These are phyloP conservation scores for Pantala flavescens DNA, from an alignment of 1,140 invertebrate species.

Conservation along the genomic window DNA sequence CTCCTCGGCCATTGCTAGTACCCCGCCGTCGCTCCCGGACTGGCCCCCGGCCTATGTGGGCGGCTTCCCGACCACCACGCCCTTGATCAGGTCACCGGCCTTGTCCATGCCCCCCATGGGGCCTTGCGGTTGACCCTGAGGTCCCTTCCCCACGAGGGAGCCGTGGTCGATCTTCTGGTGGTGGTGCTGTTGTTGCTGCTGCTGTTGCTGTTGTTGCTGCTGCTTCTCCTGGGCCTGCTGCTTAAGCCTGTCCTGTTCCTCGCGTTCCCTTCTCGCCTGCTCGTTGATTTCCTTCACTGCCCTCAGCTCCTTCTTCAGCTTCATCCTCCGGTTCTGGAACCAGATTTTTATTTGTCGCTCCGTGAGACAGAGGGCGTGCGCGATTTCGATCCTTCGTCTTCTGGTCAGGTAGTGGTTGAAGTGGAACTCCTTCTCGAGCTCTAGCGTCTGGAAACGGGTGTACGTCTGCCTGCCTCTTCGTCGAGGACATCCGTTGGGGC, in stretches of 20 bases:
- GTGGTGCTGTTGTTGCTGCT: constrained; percentile 41
- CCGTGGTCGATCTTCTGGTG: constrained; percentile 32
- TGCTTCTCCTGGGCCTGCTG: constrained; percentile 66
- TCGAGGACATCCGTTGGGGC: constrained; percentile 90
- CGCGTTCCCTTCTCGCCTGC: constrained; percentile 76
- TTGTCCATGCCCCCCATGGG: constrained; percentile 40
- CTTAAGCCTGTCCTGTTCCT: constrained; percentile 83
- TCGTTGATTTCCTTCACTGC: constrained; percentile 93
- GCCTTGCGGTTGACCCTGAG: constrained; percentile 52
- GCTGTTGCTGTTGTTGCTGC: constrained; percentile 63
- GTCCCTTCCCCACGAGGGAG: constrained; percentile 23
- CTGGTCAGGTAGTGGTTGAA: constrained; percentile 96
- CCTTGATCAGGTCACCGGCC: constrained; percentile 21
- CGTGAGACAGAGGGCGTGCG: constrained; percentile 88
- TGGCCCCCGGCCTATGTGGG: constrained; percentile 2
- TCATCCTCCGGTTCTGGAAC: constrained; percentile 97
- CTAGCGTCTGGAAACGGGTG: constrained; percentile 87
- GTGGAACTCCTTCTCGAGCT: constrained; percentile 97
- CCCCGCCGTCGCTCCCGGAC: neutral
- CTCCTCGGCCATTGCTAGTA: neutral
- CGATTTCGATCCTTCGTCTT: constrained; percentile 91
- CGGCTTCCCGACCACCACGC: constrained; percentile 7
- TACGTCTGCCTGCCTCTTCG: constrained; percentile 91
- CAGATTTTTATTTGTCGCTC: constrained; percentile 96
- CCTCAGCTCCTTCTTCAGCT: constrained; percentile 89